Conservation (phyloP, 1,140 invertebrate species). For the Scaptomyza graminum region DNA sequence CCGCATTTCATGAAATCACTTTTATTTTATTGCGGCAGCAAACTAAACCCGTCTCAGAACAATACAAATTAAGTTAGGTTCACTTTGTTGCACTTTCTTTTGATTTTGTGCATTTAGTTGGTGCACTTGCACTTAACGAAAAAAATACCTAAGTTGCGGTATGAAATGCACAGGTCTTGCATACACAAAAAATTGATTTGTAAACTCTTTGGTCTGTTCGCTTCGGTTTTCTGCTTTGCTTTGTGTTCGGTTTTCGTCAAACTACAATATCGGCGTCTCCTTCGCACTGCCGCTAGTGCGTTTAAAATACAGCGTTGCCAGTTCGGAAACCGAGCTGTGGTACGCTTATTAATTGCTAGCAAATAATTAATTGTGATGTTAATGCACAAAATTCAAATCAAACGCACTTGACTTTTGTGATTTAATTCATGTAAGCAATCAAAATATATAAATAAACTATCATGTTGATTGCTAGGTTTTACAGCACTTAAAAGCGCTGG, state of each 20-base stretch:
- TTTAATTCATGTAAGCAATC: conserved; percentile 1
- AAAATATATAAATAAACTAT: conserved; percentile 1
- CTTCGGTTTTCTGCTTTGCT: conserved; percentile 75
- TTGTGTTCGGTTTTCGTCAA: conserved; percentile 63
- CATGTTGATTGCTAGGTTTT: neutral
- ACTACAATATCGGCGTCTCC: conserved; percentile 50
- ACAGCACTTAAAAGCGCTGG: conserved; percentile 46
- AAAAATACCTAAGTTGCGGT: conserved; percentile 58
- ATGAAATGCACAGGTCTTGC: conserved; percentile 65
- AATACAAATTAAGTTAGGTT: conserved; percentile 5
- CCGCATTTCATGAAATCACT: conserved; percentile 36
- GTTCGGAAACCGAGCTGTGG: conserved; percentile 3
- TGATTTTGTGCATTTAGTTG: conserved; percentile 3
- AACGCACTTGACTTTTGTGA: neutral
- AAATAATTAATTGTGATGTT: conserved; percentile 1
- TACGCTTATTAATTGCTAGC: neutral
- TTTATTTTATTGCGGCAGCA: conserved; percentile 12
- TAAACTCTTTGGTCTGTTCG: conserved; percentile 69
- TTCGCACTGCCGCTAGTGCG: conserved; percentile 42
- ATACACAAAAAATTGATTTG: conserved; percentile 84
- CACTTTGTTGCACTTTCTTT: conserved; percentile 23
- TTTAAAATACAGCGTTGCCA: conserved; percentile 55
- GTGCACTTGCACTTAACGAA: conserved; percentile 29
- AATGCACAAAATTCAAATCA: neutral
- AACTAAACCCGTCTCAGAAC: conserved; percentile 15